Conservation (phyloP, 2,113 vertebrate genomes). For the Anser cygnoides region DNA sequence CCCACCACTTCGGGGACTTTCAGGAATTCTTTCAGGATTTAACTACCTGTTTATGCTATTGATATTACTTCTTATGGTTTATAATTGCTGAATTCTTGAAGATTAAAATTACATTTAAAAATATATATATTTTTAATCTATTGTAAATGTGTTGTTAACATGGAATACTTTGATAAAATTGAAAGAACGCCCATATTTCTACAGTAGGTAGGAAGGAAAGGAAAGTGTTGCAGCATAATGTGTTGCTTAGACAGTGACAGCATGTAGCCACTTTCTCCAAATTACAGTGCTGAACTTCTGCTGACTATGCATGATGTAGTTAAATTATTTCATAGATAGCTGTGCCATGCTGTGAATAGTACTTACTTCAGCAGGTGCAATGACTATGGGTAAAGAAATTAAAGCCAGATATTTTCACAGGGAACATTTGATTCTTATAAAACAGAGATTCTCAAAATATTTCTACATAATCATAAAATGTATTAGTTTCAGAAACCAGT, state of each 20-base stretch:
- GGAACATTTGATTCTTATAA: background rate
- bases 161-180: background rate
- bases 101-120: background rate
- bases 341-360: slow-evolving; percentile 6
- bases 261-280: background rate
- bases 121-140: background rate
- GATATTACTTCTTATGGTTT: background rate
- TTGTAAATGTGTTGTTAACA: background rate
- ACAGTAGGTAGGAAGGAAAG: background rate
- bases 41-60: background rate
- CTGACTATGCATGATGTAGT: background rate
- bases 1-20: background rate
- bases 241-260: background rate
- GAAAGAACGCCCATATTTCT: background rate
- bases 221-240: background rate
- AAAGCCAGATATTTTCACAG: background rate
- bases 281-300: background rate
- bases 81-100: background rate
- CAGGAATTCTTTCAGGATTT: background rate
- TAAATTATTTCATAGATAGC: slow-evolving; percentile 11
- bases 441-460: background rate
- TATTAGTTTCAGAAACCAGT: background rate
- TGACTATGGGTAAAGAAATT: background rate
- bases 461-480: background rate
- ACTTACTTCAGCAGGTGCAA: background rate